Percentiles rank a stretch among this genome's conserved stretches.
phyloP scores from a whole-genome alignment of 53 echinoderm and acorn worm genomes.

The Arbacia lixula region DNA sequence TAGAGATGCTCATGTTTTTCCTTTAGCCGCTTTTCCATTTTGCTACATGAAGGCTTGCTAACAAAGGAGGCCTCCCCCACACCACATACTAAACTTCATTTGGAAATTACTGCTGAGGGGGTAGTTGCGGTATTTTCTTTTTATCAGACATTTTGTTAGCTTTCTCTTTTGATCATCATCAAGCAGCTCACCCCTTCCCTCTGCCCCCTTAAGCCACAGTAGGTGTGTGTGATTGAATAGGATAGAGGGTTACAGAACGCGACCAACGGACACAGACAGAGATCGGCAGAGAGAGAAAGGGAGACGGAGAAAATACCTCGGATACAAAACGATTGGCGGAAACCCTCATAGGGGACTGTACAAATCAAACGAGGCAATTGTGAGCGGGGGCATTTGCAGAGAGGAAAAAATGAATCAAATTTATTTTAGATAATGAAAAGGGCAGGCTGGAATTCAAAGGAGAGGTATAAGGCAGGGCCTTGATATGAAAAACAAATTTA shows the following conservation, averaged over 20 bases:
- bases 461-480: slow-evolving; percentile 13
- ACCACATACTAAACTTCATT: slow-evolving; percentile 45
- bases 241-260: slow-evolving; percentile 30
- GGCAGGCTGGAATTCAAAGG: slow-evolving; percentile 16
- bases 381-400: no score
- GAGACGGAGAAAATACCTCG: background rate
- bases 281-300: background rate
- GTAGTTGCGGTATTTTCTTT: slow-evolving; percentile 37
- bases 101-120: slow-evolving; percentile 43
- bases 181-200: slow-evolving; percentile 21
- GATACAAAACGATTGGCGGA: slow-evolving; percentile 40
- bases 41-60: background rate
- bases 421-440: slow-evolving; percentile 54
- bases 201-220: slow-evolving; percentile 45
- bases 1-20: no score
- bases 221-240: slow-evolving; percentile 49
- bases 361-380: slow-evolving; percentile 48
- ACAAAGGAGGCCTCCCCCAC: no score
- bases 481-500: slow-evolving; percentile 55
- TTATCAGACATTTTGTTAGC: slow-evolving; percentile 47
- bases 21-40: background rate
- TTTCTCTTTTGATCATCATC: slow-evolving; percentile 39
- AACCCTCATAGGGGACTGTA: slow-evolving; percentile 41
- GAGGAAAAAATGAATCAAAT: slow-evolving; percentile 49
- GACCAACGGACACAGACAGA: no score